Percentiles rank a stretch among this genome's conserved stretches.
These are phyloP conservation scores for Cryptomyrus ogoouensis DNA, from an alignment of 2,113 vertebrate species.

Conservation along the genomic window DNA sequence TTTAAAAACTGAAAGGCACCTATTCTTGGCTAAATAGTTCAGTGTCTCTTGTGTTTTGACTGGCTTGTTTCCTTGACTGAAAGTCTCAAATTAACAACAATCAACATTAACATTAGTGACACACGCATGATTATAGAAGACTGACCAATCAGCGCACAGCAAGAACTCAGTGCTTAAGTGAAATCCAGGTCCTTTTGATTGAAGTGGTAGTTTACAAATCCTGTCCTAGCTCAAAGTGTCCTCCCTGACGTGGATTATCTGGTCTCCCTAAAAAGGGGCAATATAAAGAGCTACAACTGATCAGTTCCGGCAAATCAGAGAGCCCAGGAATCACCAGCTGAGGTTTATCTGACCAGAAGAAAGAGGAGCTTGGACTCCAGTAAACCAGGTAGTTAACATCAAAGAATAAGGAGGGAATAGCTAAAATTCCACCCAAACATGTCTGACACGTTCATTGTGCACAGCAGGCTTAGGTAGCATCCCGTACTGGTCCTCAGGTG, in stretches of 20 bases:
- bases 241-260: not conserved
- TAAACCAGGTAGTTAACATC: not conserved
- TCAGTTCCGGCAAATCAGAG: not conserved
- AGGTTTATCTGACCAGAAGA: not conserved
- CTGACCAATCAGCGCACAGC: not conserved
- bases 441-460: not conserved
- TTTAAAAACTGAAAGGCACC: not conserved
- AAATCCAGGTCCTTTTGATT: not conserved
- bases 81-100: not conserved
- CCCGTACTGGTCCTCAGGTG: not conserved
- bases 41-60: not conserved
- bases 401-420: not conserved
- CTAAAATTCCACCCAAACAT: not conserved
- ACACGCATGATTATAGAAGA: not conserved
- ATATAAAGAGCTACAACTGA: not conserved
- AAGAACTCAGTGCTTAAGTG: not conserved
- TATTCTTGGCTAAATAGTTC: not conserved
- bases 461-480: not conserved
- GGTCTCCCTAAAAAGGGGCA: not conserved
- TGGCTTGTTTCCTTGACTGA: not conserved
- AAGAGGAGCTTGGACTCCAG: not conserved
- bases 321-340: not conserved
- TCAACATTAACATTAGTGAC: not conserved
- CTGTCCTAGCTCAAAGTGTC: not conserved
- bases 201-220: not conserved